phyloP scores from a whole-genome alignment of 2,888 invertebrate species.

The Allolobophora icterica region DNA sequence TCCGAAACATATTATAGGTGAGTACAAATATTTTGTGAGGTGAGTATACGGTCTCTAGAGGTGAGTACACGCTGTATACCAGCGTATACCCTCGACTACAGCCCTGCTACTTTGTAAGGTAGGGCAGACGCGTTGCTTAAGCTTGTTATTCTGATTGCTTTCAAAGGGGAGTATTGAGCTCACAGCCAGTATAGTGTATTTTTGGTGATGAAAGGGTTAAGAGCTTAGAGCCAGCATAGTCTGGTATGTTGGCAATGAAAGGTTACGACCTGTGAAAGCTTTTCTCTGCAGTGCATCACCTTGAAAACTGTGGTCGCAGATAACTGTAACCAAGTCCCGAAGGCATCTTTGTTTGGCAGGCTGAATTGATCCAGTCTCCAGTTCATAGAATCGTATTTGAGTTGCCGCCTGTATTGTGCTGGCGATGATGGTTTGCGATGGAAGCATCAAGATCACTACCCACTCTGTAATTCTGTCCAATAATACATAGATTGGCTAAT shows the following conservation, averaged over 20 bases:
- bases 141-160: not conserved
- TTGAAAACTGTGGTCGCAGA: not conserved
- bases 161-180: not conserved
- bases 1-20: too few species aligned
- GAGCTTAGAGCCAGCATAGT: too few species aligned
- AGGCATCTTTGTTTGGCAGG: not conserved
- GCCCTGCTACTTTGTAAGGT: too few species aligned
- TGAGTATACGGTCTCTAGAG: too few species aligned
- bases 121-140: not conserved
- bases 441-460: not conserved
- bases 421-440: not conserved
- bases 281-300: slow-evolving; percentile 17
- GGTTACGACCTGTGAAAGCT: not conserved
- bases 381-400: not conserved
- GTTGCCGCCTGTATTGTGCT: not conserved
- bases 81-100: too few species aligned
- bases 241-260: not conserved
- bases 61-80: too few species aligned
- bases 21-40: too few species aligned
- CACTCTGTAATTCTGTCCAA: not conserved
- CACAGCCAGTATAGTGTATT: too few species aligned
- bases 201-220: too few species aligned
- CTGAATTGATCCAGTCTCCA: not conserved
- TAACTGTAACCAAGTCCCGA: not conserved
- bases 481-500: not conserved